Conservation (phyloP, 2,888 invertebrate species). For the Sarcophaga subvicina region DNA sequence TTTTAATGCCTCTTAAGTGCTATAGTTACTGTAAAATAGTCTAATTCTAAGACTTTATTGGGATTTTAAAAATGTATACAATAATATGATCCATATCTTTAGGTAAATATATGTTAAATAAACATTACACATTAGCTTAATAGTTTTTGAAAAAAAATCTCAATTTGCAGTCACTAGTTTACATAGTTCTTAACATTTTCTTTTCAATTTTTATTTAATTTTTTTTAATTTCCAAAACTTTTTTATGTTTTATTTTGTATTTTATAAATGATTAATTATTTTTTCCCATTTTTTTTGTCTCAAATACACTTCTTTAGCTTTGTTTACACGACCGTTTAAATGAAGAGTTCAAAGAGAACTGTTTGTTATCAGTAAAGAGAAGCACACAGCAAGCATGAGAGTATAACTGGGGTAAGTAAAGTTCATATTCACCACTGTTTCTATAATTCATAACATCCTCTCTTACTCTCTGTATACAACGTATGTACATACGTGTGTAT, state of each 20-base stretch:
- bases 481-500: not conserved
- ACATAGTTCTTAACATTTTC: not conserved
- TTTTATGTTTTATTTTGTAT: constrained; percentile 29
- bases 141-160: not conserved
- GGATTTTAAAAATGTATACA: too few species aligned
- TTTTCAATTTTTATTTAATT: not conserved
- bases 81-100: not conserved
- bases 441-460: not conserved
- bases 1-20: too few species aligned
- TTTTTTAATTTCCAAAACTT: not conserved
- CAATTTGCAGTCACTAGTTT: not conserved
- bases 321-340: constrained; percentile 42
- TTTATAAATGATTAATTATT: constrained; percentile 9
- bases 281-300: not conserved
- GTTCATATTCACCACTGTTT: too few species aligned
- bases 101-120: not conserved
- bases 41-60: too few species aligned
- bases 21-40: too few species aligned
- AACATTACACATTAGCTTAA: not conserved
- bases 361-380: constrained; percentile 2
- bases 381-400: not conserved
- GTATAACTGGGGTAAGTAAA: not conserved
- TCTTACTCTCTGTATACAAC: not conserved
- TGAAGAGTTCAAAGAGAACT: constrained; percentile 59
- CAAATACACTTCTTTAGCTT: not conserved